Conservation (phyloP, 2,113 vertebrate genomes). For the Apeltes quadracus region DNA sequence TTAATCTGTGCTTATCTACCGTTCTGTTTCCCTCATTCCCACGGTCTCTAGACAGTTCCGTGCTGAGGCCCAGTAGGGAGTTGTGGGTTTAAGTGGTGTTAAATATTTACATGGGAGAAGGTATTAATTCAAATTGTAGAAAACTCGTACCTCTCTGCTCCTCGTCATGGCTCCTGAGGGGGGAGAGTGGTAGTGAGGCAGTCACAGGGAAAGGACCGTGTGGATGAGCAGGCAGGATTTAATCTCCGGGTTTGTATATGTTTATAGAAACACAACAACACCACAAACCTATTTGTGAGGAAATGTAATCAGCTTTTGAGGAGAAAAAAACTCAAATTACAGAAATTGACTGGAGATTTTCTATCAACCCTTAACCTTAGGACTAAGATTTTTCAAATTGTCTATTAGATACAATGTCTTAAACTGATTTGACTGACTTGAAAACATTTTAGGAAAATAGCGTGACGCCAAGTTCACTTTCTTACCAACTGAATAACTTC, state of each 20-base stretch:
- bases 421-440: no score
- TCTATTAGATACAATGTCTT: neutral
- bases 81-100: conserved; percentile 78
- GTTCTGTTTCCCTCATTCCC: conserved; percentile 39
- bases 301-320: neutral
- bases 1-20: conserved; percentile 68
- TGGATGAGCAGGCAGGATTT: conserved; percentile 21
- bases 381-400: neutral
- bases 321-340: neutral
- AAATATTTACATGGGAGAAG: conserved; percentile 76
- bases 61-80: conserved; percentile 53
- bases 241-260: conserved; percentile 3
- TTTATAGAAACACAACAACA: neutral
- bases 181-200: conserved; percentile 11
- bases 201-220: neutral
- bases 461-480: no score
- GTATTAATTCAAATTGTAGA: conserved; percentile 73
- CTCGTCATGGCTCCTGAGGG: conserved; percentile 31
- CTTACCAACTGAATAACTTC: no score
- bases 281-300: neutral
- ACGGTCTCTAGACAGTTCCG: conserved; percentile 62
- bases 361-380: neutral
- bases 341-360: neutral
- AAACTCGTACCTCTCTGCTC: conserved; percentile 40
- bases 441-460: no score